Percentiles rank a stretch among this genome's conserved stretches.
These are phyloP conservation scores for Callopanchax toddi DNA, from an alignment of 2,113 vertebrate genomes.

Conservation along the genomic window DNA sequence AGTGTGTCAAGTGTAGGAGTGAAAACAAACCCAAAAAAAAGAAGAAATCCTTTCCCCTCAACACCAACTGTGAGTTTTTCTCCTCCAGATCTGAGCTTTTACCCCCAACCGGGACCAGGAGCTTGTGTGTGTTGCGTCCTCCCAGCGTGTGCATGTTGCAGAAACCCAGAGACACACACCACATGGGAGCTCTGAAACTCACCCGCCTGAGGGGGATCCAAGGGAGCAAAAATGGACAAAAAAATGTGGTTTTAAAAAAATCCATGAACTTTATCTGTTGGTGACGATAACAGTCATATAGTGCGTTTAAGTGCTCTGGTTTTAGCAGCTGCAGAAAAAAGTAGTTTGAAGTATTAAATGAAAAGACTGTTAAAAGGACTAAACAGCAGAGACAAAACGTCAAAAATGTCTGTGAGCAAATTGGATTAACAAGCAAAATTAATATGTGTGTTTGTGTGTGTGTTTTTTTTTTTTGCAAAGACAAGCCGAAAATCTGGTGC, in stretches of 20 bases:
- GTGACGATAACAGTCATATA: background rate
- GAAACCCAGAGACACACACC: constrained; percentile 34
- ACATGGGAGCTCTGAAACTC: constrained; percentile 43
- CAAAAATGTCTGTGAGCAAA: constrained; percentile 27
- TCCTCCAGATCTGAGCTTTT: constrained; percentile 37
- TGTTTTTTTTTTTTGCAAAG: constrained; percentile 5
- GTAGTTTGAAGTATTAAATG: too few species aligned
- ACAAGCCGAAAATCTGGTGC: background rate
- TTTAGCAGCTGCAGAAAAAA: background rate
- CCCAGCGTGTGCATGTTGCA: constrained; percentile 33
- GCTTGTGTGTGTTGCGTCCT: constrained; percentile 26
- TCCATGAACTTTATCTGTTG: background rate
- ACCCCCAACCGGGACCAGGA: constrained; percentile 50
- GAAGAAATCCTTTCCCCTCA: constrained; percentile 50
- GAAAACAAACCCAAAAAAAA: too few species aligned
- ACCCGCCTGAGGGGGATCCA: constrained; percentile 35
- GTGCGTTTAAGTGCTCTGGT: constrained; percentile 3
- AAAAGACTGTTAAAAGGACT: constrained; percentile 2
- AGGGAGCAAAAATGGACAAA: constrained; percentile 20
- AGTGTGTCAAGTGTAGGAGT: constrained; percentile 40
- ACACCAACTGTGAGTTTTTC: constrained; percentile 50
- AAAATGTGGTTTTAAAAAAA: constrained; percentile 12
- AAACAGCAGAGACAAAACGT: constrained; percentile 4
- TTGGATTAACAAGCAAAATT: constrained; percentile 58
- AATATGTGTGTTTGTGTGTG: constrained; percentile 28